These are phyloP conservation scores for Drosophila tristis DNA, from an alignment of 1,140 invertebrate species.

Conservation along the genomic window DNA sequence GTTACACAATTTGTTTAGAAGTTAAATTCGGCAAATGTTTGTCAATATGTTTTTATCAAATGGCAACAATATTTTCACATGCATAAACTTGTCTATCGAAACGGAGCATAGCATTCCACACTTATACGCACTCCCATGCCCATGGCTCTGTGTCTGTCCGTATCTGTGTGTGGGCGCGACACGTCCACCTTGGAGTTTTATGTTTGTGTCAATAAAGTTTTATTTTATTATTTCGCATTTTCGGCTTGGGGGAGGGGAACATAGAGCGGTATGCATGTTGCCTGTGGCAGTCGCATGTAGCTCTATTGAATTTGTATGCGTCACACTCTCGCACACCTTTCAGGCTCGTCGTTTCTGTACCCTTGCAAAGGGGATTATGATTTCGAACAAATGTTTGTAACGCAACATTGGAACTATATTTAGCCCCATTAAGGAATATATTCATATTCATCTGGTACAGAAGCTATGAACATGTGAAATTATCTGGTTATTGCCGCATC, in stretches of 20 bases:
- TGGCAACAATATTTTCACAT: slow-evolving; percentile 79
- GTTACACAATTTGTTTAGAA: slow-evolving; percentile 65
- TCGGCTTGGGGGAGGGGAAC: neutral
- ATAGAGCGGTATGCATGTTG: slow-evolving; percentile 12
- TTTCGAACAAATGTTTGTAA: too few relatives aligned
- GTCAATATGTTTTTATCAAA: slow-evolving; percentile 80
- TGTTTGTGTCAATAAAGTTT: slow-evolving; percentile 81
- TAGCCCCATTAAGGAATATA: too few relatives aligned
- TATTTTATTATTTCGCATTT: slow-evolving; percentile 72
- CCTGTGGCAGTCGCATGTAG: slow-evolving; percentile 62
- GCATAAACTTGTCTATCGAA: slow-evolving; percentile 69
- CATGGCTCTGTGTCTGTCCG: neutral
- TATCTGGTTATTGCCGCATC: too few relatives aligned
- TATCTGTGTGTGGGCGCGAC: slow-evolving; percentile 10
- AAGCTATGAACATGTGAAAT: too few relatives aligned
- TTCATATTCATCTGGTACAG: too few relatives aligned
- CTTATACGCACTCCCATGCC: neutral
- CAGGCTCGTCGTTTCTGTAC: slow-evolving; percentile 1
- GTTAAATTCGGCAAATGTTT: slow-evolving; percentile 74
- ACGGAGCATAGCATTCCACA: neutral
- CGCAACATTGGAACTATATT: too few relatives aligned
- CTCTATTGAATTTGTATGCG: slow-evolving; percentile 71
- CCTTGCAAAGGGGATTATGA: too few relatives aligned
- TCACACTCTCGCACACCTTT: slow-evolving; percentile 35
- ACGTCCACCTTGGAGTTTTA: slow-evolving; percentile 71